Evolutionary conservation across 2,113 vertebrate genomes (phyloP).

Genomic region (Diadophis punctatus): DNA sequence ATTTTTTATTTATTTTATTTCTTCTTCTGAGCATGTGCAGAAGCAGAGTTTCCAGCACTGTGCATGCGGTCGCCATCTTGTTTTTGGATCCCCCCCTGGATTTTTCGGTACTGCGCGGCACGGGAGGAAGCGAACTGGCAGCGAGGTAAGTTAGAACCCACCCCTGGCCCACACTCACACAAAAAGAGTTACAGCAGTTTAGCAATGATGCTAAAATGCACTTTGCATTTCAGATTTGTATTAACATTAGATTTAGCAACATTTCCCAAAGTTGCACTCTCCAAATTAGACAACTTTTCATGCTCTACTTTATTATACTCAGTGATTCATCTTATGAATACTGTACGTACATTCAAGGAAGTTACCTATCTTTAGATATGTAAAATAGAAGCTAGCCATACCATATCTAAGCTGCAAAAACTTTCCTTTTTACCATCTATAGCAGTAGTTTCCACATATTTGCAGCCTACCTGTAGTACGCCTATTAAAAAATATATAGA

Average conservation of each 20-base stretch:
- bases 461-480: not conserved
- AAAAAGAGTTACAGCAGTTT: not conserved
- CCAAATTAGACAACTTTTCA: not conserved
- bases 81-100: no score
- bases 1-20: no score
- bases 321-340: not conserved
- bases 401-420: not conserved
- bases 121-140: no score
- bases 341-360: not conserved
- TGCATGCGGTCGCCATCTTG: no score
- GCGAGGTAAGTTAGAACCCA: no score
- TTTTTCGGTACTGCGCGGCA: no score
- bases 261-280: not conserved
- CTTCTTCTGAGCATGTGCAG: no score
- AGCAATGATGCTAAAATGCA: not conserved
- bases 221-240: not conserved
- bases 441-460: not conserved
- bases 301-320: not conserved
- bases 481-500: not conserved
- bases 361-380: not conserved
- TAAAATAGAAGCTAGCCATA: not conserved
- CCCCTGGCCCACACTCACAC: not conserved
- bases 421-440: not conserved
- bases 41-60: no score
- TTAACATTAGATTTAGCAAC: not conserved